phyloP scores from a whole-genome alignment of 2,888 invertebrate species.

The Tachystola acroxantha region DNA sequence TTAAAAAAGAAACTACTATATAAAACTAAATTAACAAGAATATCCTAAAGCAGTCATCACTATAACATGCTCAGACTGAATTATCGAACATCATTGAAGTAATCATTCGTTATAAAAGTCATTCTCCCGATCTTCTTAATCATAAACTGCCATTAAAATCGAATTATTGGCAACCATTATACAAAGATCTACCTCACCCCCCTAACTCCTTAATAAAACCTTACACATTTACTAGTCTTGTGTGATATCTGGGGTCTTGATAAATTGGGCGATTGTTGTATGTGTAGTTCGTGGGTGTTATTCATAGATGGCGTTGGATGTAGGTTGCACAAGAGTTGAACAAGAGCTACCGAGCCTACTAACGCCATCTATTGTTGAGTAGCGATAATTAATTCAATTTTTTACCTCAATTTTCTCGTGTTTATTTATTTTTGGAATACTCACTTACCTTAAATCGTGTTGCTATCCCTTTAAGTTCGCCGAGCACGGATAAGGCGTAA shows the following conservation, averaged over 20 bases:
- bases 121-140: constrained; percentile 24
- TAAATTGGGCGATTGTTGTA: constrained; percentile 14
- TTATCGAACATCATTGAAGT: constrained; percentile 52
- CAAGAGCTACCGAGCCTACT: constrained; percentile 17
- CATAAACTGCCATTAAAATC: constrained; percentile 60
- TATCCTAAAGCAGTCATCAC: too few relatives aligned
- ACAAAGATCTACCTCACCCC: constrained; percentile 19
- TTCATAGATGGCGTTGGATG: constrained; percentile 31
- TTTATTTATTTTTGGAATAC: too few relatives aligned
- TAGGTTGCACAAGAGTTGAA: constrained; percentile 38
- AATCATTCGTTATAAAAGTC: constrained; percentile 61
- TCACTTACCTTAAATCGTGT: too few relatives aligned
- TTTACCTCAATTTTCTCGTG: neutral
- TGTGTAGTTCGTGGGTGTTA: constrained; percentile 15
- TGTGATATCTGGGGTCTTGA: constrained; percentile 25
- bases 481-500: too few relatives aligned
- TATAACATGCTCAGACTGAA: constrained; percentile 25
- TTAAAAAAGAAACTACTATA: too few relatives aligned
- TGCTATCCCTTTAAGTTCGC: too few relatives aligned
- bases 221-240: neutral
- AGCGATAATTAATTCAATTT: constrained; percentile 20
- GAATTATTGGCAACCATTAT: constrained; percentile 44
- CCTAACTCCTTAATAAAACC: too few relatives aligned
- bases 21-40: too few relatives aligned
- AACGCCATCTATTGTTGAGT: constrained; percentile 57